These are phyloP conservation scores for Nycticorax nycticorax DNA, from an alignment of 2,113 vertebrate genomes.

Conservation along the genomic window DNA sequence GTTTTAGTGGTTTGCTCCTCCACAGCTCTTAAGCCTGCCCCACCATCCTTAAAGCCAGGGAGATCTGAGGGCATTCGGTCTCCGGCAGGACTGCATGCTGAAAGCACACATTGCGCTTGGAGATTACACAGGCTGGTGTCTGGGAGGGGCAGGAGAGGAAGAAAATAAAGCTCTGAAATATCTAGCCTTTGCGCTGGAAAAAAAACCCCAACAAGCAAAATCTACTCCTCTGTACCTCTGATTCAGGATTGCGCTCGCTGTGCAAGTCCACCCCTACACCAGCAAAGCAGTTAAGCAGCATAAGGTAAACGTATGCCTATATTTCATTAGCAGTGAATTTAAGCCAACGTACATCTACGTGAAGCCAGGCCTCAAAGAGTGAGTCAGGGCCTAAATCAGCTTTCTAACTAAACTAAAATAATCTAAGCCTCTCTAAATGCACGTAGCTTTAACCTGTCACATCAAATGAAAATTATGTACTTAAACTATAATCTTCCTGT, in stretches of 20 bases:
- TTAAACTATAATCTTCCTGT: conserved; percentile 52
- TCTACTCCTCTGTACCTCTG: not conserved
- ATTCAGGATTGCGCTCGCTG: not conserved
- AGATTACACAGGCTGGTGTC: not conserved
- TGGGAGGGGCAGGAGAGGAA: not conserved
- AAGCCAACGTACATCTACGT: not conserved
- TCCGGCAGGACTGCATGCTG: not conserved
- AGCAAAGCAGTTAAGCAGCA: not conserved
- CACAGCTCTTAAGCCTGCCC: not conserved
- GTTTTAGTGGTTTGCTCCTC: not conserved
- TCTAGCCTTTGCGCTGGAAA: not conserved
- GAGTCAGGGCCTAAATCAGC: conserved; percentile 17
- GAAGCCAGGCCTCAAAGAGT: not conserved
- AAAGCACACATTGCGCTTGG: rapidly evolving
- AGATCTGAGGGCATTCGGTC: not conserved
- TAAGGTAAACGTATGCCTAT: not conserved
- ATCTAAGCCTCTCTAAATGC: conserved; percentile 16
- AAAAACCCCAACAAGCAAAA: not conserved
- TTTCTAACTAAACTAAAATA: conserved; percentile 31
- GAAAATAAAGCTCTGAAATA: not conserved
- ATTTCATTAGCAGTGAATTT: not conserved
- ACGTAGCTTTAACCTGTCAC: conserved; percentile 46
- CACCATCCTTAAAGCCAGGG: not conserved
- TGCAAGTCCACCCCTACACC: not conserved
- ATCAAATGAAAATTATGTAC: conserved; percentile 42